Conservation (phyloP, 1,140 invertebrate species). For the Luehdorfia chinensis region DNA sequence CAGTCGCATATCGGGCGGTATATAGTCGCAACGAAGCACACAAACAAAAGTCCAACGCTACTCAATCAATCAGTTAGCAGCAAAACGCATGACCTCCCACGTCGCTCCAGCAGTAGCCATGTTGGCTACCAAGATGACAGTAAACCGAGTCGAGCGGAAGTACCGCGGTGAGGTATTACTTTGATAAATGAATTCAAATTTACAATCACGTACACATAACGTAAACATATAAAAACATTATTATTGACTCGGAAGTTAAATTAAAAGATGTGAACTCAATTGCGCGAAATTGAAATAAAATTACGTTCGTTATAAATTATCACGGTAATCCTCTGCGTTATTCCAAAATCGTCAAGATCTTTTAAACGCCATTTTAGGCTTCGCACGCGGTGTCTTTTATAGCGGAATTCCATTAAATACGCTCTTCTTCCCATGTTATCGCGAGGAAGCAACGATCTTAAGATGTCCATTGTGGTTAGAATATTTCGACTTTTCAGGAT, state of each 20-base stretch:
- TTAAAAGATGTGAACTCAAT: constrained; percentile 13
- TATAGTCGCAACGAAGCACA: no score
- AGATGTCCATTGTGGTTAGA: no score
- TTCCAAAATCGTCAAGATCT: constrained; percentile 1
- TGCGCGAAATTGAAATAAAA: neutral
- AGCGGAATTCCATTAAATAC: no score
- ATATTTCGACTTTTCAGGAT: no score
- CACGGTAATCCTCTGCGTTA: neutral
- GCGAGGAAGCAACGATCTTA: no score
- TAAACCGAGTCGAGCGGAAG: neutral
- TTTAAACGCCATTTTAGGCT: neutral
- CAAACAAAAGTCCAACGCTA: no score
- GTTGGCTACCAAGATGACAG: neutral
- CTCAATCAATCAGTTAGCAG: neutral
- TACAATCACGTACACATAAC: neutral
- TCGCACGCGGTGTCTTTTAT: neutral
- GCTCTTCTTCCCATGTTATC: no score
- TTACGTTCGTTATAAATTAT: constrained; percentile 1
- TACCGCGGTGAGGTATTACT: neutral
- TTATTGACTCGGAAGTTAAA: constrained; percentile 11
- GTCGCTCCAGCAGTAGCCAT: neutral
- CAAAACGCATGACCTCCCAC: neutral
- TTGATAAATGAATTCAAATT: constrained; percentile 11
- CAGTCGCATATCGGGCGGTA: no score
- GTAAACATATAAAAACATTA: constrained; percentile 12